Evolutionary conservation across 2,888 invertebrate species (phyloP).

Genomic region (Eustalomyia histrio): DNA sequence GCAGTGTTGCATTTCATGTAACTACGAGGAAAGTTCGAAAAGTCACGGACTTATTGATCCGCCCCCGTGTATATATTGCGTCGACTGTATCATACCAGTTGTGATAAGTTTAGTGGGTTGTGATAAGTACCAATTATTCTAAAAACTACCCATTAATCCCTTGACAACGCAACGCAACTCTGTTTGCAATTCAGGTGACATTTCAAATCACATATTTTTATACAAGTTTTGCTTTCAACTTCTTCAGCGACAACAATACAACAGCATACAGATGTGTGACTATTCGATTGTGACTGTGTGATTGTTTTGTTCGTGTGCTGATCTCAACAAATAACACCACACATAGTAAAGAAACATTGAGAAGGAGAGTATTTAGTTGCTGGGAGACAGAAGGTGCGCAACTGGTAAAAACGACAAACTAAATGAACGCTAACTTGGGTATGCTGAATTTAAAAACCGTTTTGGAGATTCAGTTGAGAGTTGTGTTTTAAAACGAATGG

Average conservation of each 20-base stretch:
- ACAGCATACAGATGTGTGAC: background rate
- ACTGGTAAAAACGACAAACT: constrained; percentile 24
- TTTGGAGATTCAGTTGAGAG: constrained; percentile 57
- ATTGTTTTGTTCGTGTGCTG: constrained; percentile 23
- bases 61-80: no score
- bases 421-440: constrained; percentile 28
- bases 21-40: no score
- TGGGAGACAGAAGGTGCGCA: constrained; percentile 28
- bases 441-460: constrained; percentile 35
- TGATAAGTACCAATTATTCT: no score
- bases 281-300: background rate
- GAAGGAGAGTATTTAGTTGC: background rate
- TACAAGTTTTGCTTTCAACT: background rate
- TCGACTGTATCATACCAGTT: no score
- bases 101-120: no score
- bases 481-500: constrained; percentile 54
- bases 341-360: background rate
- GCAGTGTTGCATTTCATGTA: no score
- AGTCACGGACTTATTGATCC: no score
- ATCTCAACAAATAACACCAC: constrained; percentile 37
- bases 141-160: background rate
- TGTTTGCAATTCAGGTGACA: constrained; percentile 13
- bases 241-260: background rate
- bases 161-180: background rate
- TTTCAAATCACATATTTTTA: background rate